phyloP scores from a whole-genome alignment of 2,113 vertebrate genomes.

The Oncorhynchus kisutch region DNA sequence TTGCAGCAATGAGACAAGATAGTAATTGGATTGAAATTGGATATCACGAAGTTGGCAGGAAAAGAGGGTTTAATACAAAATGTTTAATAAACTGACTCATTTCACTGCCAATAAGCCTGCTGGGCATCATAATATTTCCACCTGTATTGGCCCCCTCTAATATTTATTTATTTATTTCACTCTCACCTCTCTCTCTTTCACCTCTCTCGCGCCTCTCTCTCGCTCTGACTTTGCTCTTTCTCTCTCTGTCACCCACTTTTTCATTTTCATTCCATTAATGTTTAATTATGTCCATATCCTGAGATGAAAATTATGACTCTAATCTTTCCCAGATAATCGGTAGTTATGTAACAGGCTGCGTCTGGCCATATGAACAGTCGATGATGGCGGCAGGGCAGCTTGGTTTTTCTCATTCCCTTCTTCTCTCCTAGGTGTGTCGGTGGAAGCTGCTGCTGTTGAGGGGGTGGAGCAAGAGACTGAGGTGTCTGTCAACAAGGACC shows the following conservation, averaged over 20 bases:
- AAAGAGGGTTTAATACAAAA: no score
- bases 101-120: background rate
- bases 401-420: background rate
- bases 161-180: background rate
- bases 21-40: no score
- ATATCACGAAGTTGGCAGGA: no score
- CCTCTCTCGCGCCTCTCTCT: no score
- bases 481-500: constrained; percentile 35
- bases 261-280: background rate
- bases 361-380: background rate
- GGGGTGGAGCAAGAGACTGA: constrained; percentile 38
- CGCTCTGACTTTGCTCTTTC: background rate
- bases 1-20: no score
- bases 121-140: background rate
- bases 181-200: no score
- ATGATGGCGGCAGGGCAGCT: background rate
- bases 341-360: background rate
- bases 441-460: constrained; percentile 24
- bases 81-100: background rate
- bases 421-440: constrained; percentile 45
- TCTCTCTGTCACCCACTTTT: background rate
- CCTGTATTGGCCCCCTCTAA: background rate
- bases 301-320: constrained; percentile 4
- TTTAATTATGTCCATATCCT: constrained; percentile 10
- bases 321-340: background rate